Evolutionary conservation across 2,888 invertebrate genomes (phyloP).

Genomic region (Coecobrya sp.): DNA sequence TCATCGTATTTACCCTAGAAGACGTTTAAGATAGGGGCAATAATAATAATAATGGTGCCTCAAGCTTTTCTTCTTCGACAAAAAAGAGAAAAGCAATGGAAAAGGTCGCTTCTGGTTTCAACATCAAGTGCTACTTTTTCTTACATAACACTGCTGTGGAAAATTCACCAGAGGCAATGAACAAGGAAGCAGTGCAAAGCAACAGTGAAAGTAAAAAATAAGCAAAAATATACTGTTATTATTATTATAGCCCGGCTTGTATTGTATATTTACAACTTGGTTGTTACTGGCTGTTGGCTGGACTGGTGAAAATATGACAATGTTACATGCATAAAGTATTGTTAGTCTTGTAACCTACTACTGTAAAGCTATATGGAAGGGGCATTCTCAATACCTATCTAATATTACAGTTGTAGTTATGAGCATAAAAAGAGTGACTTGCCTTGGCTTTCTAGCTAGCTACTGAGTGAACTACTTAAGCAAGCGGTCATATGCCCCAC

Average conservation of each 20-base stretch:
- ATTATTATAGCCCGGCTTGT: conserved; percentile 10
- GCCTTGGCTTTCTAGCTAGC: neutral
- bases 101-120: conserved; percentile 75
- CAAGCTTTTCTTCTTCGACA: conserved; percentile 15
- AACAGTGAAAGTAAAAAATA: neutral
- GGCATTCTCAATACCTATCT: neutral
- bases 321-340: conserved; percentile 13
- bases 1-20: conserved; percentile 19
- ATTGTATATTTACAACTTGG: conserved; percentile 13
- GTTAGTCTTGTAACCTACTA: neutral
- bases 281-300: neutral
- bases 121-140: conserved; percentile 66
- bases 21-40: conserved; percentile 31
- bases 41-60: conserved; percentile 64
- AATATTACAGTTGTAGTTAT: neutral
- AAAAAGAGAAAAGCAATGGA: conserved; percentile 32
- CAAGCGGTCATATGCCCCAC: conserved; percentile 73
- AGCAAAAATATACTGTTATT: neutral
- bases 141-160: conserved; percentile 25
- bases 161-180: conserved; percentile 49
- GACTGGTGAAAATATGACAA: conserved; percentile 19
- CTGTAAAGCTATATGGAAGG: neutral
- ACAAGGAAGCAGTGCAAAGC: conserved; percentile 32
- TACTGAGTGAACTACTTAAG: conserved; percentile 49
- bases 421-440: neutral